Percentiles rank a stretch among this genome's conserved stretches.
phyloP scores from a whole-genome alignment of 2,113 vertebrate species.

The Gasterosteus aculeatus region DNA sequence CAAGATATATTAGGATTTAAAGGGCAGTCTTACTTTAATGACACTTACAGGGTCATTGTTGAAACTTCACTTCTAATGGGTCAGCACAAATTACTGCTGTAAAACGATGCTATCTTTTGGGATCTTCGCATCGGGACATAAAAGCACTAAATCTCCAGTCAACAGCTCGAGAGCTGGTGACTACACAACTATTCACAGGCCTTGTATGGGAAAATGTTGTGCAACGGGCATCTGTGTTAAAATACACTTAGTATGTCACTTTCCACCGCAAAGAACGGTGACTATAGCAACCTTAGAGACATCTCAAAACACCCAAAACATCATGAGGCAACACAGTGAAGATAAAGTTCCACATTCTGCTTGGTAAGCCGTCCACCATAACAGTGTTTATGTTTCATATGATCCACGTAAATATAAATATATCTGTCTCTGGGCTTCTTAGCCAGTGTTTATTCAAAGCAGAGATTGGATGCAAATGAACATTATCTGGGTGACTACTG shows the following conservation, averaged over 20 bases:
- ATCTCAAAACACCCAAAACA: conserved; percentile 33
- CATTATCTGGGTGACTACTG: conserved; percentile 63
- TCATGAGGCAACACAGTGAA: conserved; percentile 1
- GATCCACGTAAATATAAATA: conserved; percentile 55
- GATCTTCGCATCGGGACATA: conserved; percentile 38
- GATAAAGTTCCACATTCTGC: conserved; percentile 19
- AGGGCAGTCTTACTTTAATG: conserved; percentile 46
- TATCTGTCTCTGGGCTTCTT: conserved; percentile 55
- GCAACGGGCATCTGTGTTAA: conserved; percentile 16
- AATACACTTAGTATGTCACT: neutral
- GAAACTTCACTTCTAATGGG: conserved; percentile 39
- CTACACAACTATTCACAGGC: neutral
- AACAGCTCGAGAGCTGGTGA: conserved; percentile 8
- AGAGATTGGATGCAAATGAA: conserved; percentile 63
- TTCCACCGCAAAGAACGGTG: conserved; percentile 2
- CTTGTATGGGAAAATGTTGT: conserved; percentile 48
- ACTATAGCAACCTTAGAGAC: conserved; percentile 26
- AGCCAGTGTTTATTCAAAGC: conserved; percentile 71
- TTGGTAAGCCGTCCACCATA: conserved; percentile 1
- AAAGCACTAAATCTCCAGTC: conserved; percentile 39
- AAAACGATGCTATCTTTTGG: conserved; percentile 39
- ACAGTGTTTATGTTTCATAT: conserved; percentile 54
- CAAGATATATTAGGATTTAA: conserved; percentile 32
- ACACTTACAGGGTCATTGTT: conserved; percentile 39
- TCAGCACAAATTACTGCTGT: conserved; percentile 47